Base-by-base conservation (phyloP, 2,113 vertebrate genomes). In the Cyanoramphus novaezelandiae region DNA sequence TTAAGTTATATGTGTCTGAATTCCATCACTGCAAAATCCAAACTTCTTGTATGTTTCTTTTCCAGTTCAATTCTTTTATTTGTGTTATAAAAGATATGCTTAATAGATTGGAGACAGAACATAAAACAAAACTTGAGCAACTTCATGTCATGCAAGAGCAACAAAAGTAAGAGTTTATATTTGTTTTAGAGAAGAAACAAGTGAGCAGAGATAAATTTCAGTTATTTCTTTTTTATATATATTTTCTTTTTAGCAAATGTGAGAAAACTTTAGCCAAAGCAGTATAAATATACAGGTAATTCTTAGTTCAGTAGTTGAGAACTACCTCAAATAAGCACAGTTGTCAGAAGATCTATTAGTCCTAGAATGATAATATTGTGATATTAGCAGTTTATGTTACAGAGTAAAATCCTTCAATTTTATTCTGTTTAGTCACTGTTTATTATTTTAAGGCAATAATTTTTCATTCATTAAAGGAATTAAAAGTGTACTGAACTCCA, bases 1-100 rank as follows among this genome's bases (percentile, higher is more conserved):
- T 78, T 72, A 65, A 69, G 13, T 91, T 77, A 25, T 24, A 35
- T 8, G 5, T 69, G 13, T 37, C 63, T 92, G 68, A 91, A 88
- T 88, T 94, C 37, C 31, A 24, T 78, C 43, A 47, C 46, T 78
- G 31, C 82, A 94, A 94, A 93, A 87, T 92, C 21, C 46, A 78
- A 72, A 97, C 64, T 39, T 21, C 69, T 46, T 96, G 25, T 44
- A 2, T 64, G n/a, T 97, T 98, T 98, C 91, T 98, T 95, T 96
- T 96, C 33, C 96, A 99, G 99, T 99, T 99, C 97, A 99, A 99
- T 98, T 99, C 99, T 62, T 99, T 99, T 97, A 99, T 99, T 98
- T 97, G 97, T 76, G 99, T 99, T 80, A 99, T 99, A 97, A 99
- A 98, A 96, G 99, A 99, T 63, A 99, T 99, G 99, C 98, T 99